phyloP scores from a whole-genome alignment of 2,888 invertebrate genomes.

The Julus scanicus region DNA sequence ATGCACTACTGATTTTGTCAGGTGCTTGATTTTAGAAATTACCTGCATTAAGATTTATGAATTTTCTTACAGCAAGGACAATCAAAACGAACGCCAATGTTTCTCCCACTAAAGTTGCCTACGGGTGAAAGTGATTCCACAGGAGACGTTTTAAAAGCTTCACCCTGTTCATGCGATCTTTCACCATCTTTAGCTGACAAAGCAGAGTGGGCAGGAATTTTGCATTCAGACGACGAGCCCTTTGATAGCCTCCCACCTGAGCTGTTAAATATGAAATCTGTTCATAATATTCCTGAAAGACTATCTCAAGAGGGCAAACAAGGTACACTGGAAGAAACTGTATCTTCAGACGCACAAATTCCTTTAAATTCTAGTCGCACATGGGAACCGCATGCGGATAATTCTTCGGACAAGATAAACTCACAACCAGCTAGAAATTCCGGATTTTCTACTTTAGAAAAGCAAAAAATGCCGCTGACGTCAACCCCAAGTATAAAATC shows the following conservation, averaged over 20 bases:
- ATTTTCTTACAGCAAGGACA: not conserved
- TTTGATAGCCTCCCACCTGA: not conserved
- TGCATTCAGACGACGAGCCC: constrained; percentile 19
- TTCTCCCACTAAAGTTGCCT: not conserved
- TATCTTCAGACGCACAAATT: constrained; percentile 29
- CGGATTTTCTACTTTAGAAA: constrained; percentile 6
- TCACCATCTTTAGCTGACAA: not conserved
- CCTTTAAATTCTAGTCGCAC: constrained; percentile 20
- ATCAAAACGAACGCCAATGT: not conserved
- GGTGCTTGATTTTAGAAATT: too few species aligned
- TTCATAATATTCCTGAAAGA: not conserved
- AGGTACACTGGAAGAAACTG: not conserved
- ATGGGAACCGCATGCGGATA: not conserved
- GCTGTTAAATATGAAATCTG: not conserved
- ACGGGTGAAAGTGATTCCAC: not conserved
- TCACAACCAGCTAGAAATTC: not conserved
- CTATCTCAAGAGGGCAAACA: not conserved
- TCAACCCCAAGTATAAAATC: not conserved
- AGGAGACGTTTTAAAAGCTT: constrained; percentile 8
- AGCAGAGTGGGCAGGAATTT: not conserved
- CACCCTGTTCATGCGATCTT: constrained; percentile 5
- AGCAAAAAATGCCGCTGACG: constrained; percentile 3
- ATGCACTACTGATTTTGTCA: not conserved
- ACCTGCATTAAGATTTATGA: not conserved
- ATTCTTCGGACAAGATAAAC: not conserved